Conservation (phyloP, 2,888 invertebrate species). For the Chymomyza procnemis region DNA sequence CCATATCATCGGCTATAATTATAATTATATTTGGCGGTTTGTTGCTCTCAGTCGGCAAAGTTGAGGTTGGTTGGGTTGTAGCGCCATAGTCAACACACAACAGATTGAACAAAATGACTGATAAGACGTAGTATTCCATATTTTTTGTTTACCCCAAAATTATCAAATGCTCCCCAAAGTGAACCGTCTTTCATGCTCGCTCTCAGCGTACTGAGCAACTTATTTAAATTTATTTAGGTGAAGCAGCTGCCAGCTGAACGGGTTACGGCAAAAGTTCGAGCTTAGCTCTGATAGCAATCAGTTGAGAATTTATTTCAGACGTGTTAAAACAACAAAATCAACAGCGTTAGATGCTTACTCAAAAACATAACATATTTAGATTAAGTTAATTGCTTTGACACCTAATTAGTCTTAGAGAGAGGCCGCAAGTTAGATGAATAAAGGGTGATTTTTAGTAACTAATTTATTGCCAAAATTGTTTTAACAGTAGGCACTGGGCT, state of each 20-base stretch:
- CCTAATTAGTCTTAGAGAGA: background rate
- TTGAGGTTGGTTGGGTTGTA: slow-evolving; percentile 1
- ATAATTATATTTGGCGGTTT: slow-evolving; percentile 85
- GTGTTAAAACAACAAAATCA: background rate
- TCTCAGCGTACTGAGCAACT: background rate
- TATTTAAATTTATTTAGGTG: background rate
- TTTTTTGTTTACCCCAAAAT: background rate
- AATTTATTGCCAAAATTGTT: no score
- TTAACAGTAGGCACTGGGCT: no score
- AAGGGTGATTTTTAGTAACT: no score
- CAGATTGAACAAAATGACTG: slow-evolving; percentile 48
- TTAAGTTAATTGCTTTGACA: background rate
- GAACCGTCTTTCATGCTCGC: slow-evolving; percentile 7
- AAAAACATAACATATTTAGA: background rate
- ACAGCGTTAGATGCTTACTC: background rate
- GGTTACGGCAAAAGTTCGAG: background rate
- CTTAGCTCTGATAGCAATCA: background rate
- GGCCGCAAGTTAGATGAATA: no score
- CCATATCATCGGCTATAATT: slow-evolving; percentile 91
- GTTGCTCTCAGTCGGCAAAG: slow-evolving; percentile 8
- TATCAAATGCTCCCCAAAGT: background rate
- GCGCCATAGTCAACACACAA: slow-evolving; percentile 27
- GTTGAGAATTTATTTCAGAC: background rate
- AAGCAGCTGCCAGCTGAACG: background rate
- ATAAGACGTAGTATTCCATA: slow-evolving; percentile 39